Base-by-base conservation (phyloP, 2,797 vertebrate genomes). In the Triplophysa yarkandensis region DNA sequence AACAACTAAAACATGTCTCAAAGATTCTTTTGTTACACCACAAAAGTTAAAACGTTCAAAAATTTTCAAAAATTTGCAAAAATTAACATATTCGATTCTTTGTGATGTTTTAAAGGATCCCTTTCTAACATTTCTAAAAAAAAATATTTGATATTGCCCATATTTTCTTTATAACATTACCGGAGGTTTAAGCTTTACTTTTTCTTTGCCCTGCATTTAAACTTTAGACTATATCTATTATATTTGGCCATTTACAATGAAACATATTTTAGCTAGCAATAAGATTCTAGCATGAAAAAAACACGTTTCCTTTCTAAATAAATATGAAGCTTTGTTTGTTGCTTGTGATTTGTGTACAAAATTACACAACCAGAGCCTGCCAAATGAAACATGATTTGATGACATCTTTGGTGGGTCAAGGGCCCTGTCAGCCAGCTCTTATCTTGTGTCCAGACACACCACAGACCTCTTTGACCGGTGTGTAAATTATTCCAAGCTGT, bases 351-450 rank as follows among this genome's bases (percentile, higher is more conserved):
- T 46, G 44, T 64, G 46, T 19, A n/a, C 13, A 1, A 4, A 28
- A 44, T 30, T 21, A 46, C 30, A 71, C 27, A 46, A 36, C 28
- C 2, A n/a, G 48, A 54, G 34, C 2, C 28, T 55, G 61, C 5
- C n/a, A 57, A 6, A 7, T 5, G 6, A 11, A 65, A 30, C 27
- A 65, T 34, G 23, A 28, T 41, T 44, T 27, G 4, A 57, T 52
- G 7, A 17, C 44, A 62, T 36, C 52, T 4, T 13, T 34, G 25
- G 8, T 16, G 39, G 43, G 67, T 64, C 57, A 69, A 68, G 77
- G 71, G 16, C 17, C 28, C 50, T 80, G 70, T 85, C 79, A 83
- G 68, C 25, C 58, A 54, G 68, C 73, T 65, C 54, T 81, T 72
- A 52, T 23, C 63, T 64, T 65, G 54, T 32, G 25, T 61, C 32